A percentile compares a stretch with the other conserved stretches of the same genome.
Evolutionary conservation across 92 coral and sea anemone species (phyloP).

Genomic region (Muricea muricata): DNA sequence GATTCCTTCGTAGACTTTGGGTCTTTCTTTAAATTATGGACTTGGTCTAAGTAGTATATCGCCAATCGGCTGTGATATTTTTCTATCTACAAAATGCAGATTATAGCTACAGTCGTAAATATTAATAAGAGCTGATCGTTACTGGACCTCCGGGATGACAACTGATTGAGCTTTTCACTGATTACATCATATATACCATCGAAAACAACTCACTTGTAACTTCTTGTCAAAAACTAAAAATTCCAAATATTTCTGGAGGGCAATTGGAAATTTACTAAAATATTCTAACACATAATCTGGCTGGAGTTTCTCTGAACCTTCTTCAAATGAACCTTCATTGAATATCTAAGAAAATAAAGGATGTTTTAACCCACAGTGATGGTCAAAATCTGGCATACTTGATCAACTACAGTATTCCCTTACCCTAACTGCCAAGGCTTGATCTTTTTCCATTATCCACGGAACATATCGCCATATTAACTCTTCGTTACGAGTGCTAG

Average conservation of each 20-base stretch:
- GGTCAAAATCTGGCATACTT: too few species aligned
- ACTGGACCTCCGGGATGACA: background rate
- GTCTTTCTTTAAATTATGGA: conserved; percentile 73
- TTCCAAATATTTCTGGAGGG: conserved; percentile 82
- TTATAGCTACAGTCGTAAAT: too few species aligned
- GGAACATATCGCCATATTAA: conserved; percentile 92
- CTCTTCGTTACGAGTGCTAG: conserved; percentile 74
- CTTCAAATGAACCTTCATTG: conserved; percentile 69
- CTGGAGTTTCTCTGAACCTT: conserved; percentile 70
- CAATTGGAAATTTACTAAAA: conserved; percentile 82
- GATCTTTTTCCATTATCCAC: conserved; percentile 89
- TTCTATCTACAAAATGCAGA: conserved; percentile 79
- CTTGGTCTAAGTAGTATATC: conserved; percentile 81
- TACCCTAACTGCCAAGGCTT: conserved; percentile 86
- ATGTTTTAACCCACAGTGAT: too few species aligned
- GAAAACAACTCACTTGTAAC: conserved; percentile 68
- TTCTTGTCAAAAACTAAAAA: conserved; percentile 79
- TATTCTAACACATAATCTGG: conserved; percentile 84
- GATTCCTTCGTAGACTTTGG: conserved; percentile 77
- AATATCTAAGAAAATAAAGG: conserved; percentile 71
- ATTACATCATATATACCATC: background rate
- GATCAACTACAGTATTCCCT: too few species aligned
- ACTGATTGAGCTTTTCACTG: background rate
- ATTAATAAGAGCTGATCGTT: background rate
- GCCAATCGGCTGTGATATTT: conserved; percentile 94